These are phyloP conservation scores for Stegodyphus mimosarum DNA, from an alignment of 1,140 invertebrate genomes.

Conservation along the genomic window DNA sequence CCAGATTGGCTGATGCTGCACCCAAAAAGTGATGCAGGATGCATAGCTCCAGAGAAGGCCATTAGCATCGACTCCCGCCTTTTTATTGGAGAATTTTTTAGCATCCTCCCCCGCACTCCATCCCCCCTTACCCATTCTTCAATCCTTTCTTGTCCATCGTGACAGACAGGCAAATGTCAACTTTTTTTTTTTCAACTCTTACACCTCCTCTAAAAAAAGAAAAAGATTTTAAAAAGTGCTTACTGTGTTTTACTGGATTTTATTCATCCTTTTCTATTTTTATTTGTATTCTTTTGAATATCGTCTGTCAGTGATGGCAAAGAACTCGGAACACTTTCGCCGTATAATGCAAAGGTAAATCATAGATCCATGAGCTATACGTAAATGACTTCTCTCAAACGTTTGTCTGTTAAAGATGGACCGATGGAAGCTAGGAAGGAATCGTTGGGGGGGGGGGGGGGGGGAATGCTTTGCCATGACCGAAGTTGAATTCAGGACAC, in stretches of 20 bases:
- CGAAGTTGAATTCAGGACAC: no score
- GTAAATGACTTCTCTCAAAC: no score
- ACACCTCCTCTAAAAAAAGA: slow-evolving; percentile 15
- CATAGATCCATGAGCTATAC: no score
- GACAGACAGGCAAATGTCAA: slow-evolving; percentile 42
- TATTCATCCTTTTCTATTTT: neutral
- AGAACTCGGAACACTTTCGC: neutral
- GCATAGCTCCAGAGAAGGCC: slow-evolving; percentile 21
- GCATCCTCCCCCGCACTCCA: slow-evolving; percentile 16
- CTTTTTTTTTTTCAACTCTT: neutral
- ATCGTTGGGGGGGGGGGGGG: no score
- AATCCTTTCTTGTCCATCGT: slow-evolving; percentile 20
- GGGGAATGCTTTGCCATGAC: no score
- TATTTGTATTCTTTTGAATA: neutral
- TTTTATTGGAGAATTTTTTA: slow-evolving; percentile 59
- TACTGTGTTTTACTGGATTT: neutral
- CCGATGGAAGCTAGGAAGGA: no score
- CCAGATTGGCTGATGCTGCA: slow-evolving; percentile 48
- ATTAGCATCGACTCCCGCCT: slow-evolving; percentile 48
- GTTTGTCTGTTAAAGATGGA: no score
- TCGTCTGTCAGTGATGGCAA: neutral
- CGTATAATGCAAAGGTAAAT: neutral
- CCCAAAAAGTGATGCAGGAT: slow-evolving; percentile 36
- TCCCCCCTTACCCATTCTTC: slow-evolving; percentile 14
- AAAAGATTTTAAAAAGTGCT: neutral